Evolutionary conservation across 1,140 invertebrate species (phyloP).

Genomic region (Scylla paramamosain): DNA sequence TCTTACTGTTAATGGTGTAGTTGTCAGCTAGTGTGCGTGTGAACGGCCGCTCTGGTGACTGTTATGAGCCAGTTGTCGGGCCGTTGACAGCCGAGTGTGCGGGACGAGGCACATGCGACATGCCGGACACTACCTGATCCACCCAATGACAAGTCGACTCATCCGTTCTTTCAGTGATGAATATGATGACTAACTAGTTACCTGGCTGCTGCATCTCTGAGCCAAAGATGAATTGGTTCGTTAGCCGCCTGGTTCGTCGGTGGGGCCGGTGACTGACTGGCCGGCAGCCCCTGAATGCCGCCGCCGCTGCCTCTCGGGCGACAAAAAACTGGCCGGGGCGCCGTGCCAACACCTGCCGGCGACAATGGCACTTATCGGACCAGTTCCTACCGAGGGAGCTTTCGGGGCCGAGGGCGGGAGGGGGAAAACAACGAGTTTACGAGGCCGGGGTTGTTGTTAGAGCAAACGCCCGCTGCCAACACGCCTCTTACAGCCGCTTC

Average conservation of each 20-base stretch:
- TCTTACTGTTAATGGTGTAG: neutral
- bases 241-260: neutral
- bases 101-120: neutral
- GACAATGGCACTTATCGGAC: constrained; percentile 44
- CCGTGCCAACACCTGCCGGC: constrained; percentile 37
- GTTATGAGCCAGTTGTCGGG: no score
- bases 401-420: neutral
- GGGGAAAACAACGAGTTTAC: neutral
- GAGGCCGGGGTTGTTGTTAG: neutral
- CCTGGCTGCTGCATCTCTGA: neutral
- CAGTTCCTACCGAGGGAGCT: constrained; percentile 27
- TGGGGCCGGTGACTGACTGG: neutral
- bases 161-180: neutral
- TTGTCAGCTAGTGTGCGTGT: neutral
- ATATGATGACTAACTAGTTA: neutral
- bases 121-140: neutral
- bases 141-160: neutral
- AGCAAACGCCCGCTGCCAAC: neutral
- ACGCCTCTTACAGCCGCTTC: constrained; percentile 15
- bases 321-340: constrained; percentile 5
- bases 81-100: no score
- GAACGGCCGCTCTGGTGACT: neutral
- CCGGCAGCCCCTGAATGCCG: neutral
- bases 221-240: neutral
- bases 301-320: neutral